Percentiles rank a stretch among this genome's conserved stretches.
phyloP scores from a whole-genome alignment of 2,797 vertebrate species.

The Bovichtus diacanthus region DNA sequence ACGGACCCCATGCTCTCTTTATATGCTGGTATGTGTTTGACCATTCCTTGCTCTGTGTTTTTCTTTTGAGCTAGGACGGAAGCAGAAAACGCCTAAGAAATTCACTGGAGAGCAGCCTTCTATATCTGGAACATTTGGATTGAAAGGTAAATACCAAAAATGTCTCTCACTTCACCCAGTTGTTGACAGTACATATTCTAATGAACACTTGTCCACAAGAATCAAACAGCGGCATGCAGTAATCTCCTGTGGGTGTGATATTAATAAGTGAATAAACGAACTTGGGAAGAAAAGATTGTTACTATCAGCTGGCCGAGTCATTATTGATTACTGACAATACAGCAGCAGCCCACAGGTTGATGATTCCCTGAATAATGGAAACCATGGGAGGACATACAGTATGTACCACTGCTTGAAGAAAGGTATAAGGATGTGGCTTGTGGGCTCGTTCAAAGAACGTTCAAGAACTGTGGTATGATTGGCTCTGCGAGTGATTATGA shows the following conservation, averaged over 20 bases:
- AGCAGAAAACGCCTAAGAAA: slow-evolving; percentile 99
- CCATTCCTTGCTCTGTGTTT: slow-evolving; percentile 79
- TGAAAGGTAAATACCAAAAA: slow-evolving; percentile 89
- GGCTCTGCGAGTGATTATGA: slow-evolving; percentile 17
- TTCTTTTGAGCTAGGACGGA: slow-evolving; percentile 96
- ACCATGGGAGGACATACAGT: neutral
- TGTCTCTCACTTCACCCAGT: neutral
- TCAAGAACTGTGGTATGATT: slow-evolving; percentile 13
- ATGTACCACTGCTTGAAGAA: neutral
- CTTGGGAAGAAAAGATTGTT: neutral
- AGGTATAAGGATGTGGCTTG: neutral
- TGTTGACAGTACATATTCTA: slow-evolving; percentile 7
- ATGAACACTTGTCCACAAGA: neutral
- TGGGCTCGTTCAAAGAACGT: slow-evolving; percentile 1
- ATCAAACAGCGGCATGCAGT: neutral
- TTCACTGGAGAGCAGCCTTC: slow-evolving; percentile 98
- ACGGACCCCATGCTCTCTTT: neutral
- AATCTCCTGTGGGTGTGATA: slow-evolving; percentile 10
- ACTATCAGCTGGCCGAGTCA: slow-evolving; percentile 22
- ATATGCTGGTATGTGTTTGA: slow-evolving; percentile 72
- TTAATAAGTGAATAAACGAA: slow-evolving; percentile 2
- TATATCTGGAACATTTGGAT: slow-evolving; percentile 96
- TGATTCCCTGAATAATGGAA: slow-evolving; percentile 42
- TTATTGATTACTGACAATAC: slow-evolving; percentile 30
- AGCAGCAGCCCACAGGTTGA: slow-evolving; percentile 27